Base-by-base conservation (phyloP, 2,113 vertebrate species). In the Dicrurus megarhynchus region DNA sequence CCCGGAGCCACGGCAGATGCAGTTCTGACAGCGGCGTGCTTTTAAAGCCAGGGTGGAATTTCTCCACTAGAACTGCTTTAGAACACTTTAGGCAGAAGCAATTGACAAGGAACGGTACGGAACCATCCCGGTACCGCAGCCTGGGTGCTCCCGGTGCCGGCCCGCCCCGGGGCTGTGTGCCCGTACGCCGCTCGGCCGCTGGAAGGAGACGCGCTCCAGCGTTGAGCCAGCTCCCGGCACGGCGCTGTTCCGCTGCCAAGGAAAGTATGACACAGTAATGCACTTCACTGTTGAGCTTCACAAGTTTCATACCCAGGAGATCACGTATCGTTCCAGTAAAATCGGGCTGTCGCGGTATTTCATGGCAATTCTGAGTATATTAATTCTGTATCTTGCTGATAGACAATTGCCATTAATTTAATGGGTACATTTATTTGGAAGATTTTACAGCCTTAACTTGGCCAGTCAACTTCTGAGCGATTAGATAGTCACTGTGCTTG, bases 201-300 rank as follows among this genome's bases (percentile, higher is more conserved):
- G 84, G 11, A 21, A 21, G 71, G 13, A 35, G 32, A 2, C 8
- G 41, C 12, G 57, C 47, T 64, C n/a, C 82, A 1, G 52, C 13
- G 4, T 0, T 9, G 42, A 7, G 60, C 3, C 24, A 2, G 37
- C 53, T 42, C 14, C 21, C 21, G 26, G 61, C 53, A 1, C 53
- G 8, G 63, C 53, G 18, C 84, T 37, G 63, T 7, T 3, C 56
- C 4, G 4, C 64, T 13, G 52, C 17, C 71, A 0, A 4, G 52
- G 47, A 1, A 2, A 3, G 42, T 5, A 0, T 0, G 1, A 0
- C 60, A 3, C 32, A 1, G 14, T 0, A 3, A 41, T 1, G 1
- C 47, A 4, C 50, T 30, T 6, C 65, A 1, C 30, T 26, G 6
- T 0, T 4, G n/a, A 0, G 28, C 27, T 16, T 13, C 57, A 1